Evolutionary conservation across 2,888 invertebrate species (phyloP), one percentile per base, ranked within the genome.

Genomic region (Eilema depressum): DNA sequence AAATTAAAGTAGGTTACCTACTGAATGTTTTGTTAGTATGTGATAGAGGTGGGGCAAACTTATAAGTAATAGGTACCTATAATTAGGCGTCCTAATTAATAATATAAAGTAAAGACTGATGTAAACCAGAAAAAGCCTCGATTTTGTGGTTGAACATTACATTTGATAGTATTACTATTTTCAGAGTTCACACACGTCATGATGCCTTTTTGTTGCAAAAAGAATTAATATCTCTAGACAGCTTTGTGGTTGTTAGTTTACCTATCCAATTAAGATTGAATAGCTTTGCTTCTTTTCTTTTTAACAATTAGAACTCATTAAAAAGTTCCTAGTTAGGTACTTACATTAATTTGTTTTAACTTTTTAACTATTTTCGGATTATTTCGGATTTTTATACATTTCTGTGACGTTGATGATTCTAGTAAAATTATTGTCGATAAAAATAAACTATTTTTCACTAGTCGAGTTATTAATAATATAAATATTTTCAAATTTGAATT

Each of bases 181-280:
- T n/a, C n/a, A n/a, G n/a, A 73, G 56, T 60, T 28, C 23, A 67
- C 47, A 72, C 79, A 79, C 75, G 79, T 17, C 17, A 41, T 17
- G 17, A 8, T 10, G 10, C 33, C 79, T 63, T 75, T 63, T n/a
- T 11, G 25, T 30, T n/a, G 17, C 41, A 41, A 17, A 37, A 41
- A 33, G 14, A 41, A 41, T 5, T 11, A 37, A 37, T 14, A 37
- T 1, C 37, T 37, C 14, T 14, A 37, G 37, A 37, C 14, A 14
- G 12, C 37, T 37, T 37, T 14, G 37, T 14, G 37, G 14, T 12
- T 14, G 14, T 37, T 14, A 37, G 37, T 37, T 37, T 37, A 37
- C 37, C 37, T 12, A 41, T 41, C 14, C 4, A 41, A 37, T 37
- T 41, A 17, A 41, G 41, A 41, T 41, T 41, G 17, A 4, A 14